phyloP scores from a whole-genome alignment of 1,140 invertebrate genomes.

The Himalopsyche phryganea region DNA sequence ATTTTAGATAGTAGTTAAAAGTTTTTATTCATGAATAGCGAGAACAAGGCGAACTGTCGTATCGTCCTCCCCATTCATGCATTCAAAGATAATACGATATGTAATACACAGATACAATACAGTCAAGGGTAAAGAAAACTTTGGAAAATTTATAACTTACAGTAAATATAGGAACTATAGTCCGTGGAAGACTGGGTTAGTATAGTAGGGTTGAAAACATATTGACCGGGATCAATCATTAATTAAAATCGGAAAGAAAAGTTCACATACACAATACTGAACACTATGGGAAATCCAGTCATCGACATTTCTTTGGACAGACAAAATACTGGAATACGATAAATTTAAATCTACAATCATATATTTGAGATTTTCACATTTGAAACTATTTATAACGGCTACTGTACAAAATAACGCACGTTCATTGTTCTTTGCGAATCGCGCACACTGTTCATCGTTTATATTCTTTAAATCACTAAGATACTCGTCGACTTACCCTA shows the following conservation, averaged over 20 bases:
- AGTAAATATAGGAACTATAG: constrained; percentile 35
- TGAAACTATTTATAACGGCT: no score
- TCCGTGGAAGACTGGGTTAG: constrained; percentile 36
- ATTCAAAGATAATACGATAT: constrained; percentile 27
- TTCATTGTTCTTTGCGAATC: no score
- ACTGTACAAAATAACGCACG: no score
- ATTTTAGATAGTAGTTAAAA: constrained; percentile 12
- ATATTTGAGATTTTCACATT: constrained; percentile 12
- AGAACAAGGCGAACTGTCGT: constrained; percentile 5
- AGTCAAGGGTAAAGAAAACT: constrained; percentile 28
- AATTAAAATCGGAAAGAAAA: constrained; percentile 9
- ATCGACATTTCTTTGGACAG: constrained; percentile 32
- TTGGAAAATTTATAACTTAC: constrained; percentile 29
- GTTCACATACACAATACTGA: constrained; percentile 20
- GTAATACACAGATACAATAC: constrained; percentile 31
- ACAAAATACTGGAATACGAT: constrained; percentile 32
- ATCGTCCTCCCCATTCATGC: constrained; percentile 19
- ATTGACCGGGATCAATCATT: constrained; percentile 6
- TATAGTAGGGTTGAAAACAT: constrained; percentile 23
- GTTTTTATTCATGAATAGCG: constrained; percentile 14
- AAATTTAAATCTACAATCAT: constrained; percentile 13
- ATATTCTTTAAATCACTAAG: no score
- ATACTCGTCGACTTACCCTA: no score
- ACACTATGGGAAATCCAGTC: constrained; percentile 32
- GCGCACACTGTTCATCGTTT: no score